Evolutionary conservation across 2,113 vertebrate genomes (phyloP).

Genomic region (Oncorhynchus tshawytscha): DNA sequence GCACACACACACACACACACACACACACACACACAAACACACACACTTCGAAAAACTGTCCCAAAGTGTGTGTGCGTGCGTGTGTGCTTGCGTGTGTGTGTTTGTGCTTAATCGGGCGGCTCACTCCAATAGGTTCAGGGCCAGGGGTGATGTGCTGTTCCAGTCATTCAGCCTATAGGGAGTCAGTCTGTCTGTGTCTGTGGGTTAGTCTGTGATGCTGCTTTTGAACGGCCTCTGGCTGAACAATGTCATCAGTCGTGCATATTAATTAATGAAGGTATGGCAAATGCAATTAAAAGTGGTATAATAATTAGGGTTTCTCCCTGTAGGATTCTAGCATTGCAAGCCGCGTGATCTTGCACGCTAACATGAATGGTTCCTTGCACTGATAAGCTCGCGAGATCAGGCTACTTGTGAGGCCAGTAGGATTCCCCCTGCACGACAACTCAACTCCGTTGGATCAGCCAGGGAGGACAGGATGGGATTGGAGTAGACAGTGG

Average conservation of each 20-base stretch:
- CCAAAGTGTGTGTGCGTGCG: too few species aligned
- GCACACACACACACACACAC: neutral
- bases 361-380: too few species aligned
- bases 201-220: neutral
- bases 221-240: neutral
- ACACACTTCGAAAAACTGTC: too few species aligned
- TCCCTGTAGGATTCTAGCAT: neutral
- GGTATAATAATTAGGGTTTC: conserved; percentile 20
- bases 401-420: too few species aligned
- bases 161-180: conserved; percentile 7
- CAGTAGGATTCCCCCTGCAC: too few species aligned
- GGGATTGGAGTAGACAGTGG: too few species aligned
- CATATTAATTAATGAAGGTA: conserved; percentile 42
- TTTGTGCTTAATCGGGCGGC: neutral
- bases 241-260: conserved; percentile 10
- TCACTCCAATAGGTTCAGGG: too few species aligned
- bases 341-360: too few species aligned
- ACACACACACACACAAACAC: too few species aligned
- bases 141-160: neutral
- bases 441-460: too few species aligned
- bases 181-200: neutral
- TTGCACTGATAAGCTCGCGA: too few species aligned
- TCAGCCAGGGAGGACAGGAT: too few species aligned
- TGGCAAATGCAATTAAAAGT: conserved; percentile 35
- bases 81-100: neutral